Percentiles rank a stretch among this genome's conserved stretches.
These are phyloP conservation scores for Trachelus iudaicus DNA, from an alignment of 2,888 invertebrate genomes.

Conservation along the genomic window DNA sequence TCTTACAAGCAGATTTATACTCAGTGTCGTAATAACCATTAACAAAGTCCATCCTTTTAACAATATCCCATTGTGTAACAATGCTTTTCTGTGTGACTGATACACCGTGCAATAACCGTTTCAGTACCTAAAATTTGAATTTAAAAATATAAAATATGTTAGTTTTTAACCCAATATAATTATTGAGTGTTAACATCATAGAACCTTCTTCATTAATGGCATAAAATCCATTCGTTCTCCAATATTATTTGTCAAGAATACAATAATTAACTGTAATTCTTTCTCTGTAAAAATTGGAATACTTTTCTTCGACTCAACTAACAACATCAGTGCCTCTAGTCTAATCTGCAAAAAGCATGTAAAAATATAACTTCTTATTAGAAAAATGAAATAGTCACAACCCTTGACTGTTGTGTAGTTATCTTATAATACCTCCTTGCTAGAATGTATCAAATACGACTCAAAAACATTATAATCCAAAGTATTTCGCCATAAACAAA, in stretches of 20 bases:
- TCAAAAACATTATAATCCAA: slow-evolving; percentile 69
- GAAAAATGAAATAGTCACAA: slow-evolving; percentile 25
- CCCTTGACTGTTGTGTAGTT: neutral
- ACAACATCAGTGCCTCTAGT: slow-evolving; percentile 74
- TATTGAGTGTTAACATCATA: neutral
- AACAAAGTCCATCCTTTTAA: neutral
- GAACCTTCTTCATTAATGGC: slow-evolving; percentile 78
- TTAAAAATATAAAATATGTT: neutral
- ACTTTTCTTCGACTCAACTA: slow-evolving; percentile 80
- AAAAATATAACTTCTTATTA: slow-evolving; percentile 31
- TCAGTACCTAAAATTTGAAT: neutral
- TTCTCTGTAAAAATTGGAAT: slow-evolving; percentile 73
- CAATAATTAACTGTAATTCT: slow-evolving; percentile 74
- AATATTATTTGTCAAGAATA: slow-evolving; percentile 76
- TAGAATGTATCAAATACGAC: slow-evolving; percentile 70
- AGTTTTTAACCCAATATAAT: neutral
- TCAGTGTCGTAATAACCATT: too few species aligned
- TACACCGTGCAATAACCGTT: neutral
- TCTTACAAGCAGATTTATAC: too few species aligned
- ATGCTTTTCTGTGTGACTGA: neutral
- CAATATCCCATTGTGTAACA: neutral
- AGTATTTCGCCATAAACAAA: slow-evolving; percentile 68
- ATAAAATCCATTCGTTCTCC: slow-evolving; percentile 77
- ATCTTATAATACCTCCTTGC: slow-evolving; percentile 69
- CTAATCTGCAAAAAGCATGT: slow-evolving; percentile 69